Base-by-base conservation (phyloP, 2,888 invertebrate genomes). In the Tortricodes alternella region DNA sequence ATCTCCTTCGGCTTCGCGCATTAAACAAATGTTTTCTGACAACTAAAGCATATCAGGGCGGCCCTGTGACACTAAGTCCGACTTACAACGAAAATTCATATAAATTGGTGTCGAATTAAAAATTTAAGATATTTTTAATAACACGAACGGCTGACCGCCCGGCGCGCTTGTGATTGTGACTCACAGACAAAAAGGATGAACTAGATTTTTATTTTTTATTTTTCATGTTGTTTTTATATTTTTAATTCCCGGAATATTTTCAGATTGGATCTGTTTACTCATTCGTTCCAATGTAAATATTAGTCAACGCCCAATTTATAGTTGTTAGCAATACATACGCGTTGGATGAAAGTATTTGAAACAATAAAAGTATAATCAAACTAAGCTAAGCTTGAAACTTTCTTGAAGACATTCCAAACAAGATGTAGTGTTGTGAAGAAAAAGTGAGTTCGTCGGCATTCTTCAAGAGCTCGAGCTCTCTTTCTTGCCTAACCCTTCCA, bases 21-120 rank as follows among this genome's bases (percentile, higher is more conserved):
- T 82, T 80, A 83, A 81, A 82, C 83, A 83, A 83, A 86, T 78
- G 83, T 82, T 85, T 83, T 81, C 73, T 79, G 73, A 80, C 79
- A 73, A 74, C 76, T 67, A 74, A 72, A 71, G 66, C 78, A 68
- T 70, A 77, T 79, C 78, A 73, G 66, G 74, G 70, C 73, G 70
- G 74, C 73, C 76, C 39, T 76, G 71, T 80, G 85, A 88, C 89
- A 85, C 76, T 90, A 88, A 90, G 80, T 85, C 80, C 73, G 78
- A 80, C 83, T 86, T 85, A 87, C 74, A 78, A 79, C 74, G 76
- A 71, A 83, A 81, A 79, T 76, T 80, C 80, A 72, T 83, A 83
- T 83, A 84, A 86, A 83, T 88, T 83, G 77, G 74, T 76, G 70
- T 75, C 77, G 80, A 83, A 85, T 85, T 85, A 83, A 82, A 77